Evolutionary conservation across 2,113 vertebrate species (phyloP), one percentile per base, ranked within the genome.

Genomic region (Percina caprodes): DNA sequence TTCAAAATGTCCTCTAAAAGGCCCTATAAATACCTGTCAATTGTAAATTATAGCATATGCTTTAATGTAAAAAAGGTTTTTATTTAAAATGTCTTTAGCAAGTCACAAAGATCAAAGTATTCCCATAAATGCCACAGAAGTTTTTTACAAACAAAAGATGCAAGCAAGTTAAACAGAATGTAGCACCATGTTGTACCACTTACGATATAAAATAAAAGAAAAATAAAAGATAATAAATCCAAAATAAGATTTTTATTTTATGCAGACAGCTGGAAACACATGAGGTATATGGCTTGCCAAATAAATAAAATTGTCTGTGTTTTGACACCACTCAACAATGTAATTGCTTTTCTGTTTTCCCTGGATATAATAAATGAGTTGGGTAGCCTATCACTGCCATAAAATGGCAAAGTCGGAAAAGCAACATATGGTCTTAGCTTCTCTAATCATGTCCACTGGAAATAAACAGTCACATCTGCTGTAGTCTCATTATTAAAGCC

Each of bases 351-450:
- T 77, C 65, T 65, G 78, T 71, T 35, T 76, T 84, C 11, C 13
- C 70, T 33, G 26, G 46, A 72, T 69, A 54, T 18, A 82, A 84
- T 79, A 35, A 85, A 82, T 73, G 74, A 83, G 45, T n/a, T 65
- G 58, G 39, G 23, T 45, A 49, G 62, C 62, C 21, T 3, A 62
- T 55, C 42, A 58, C 19, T 4, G 63, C 26, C 76, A 82, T 78
- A 84, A 88, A 76, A 77, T 4, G 2, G 12, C 45, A 63, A 63
- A 26, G 58, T 79, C 74, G 85, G 35, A 77, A 70, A 80, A 62
- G 83, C 86, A 88, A 62, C 91, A 92, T 83, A 89, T 79, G 86
- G 80, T 71, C 63, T 73, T 6, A 51, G 78, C 74, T 74, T 65
- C 55, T 75, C 55, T 82, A 88, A 92, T 78, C 90, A 70, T 70